These are phyloP conservation scores for Collichthys lucidus DNA, from an alignment of 2,113 vertebrate genomes.

Conservation along the genomic window DNA sequence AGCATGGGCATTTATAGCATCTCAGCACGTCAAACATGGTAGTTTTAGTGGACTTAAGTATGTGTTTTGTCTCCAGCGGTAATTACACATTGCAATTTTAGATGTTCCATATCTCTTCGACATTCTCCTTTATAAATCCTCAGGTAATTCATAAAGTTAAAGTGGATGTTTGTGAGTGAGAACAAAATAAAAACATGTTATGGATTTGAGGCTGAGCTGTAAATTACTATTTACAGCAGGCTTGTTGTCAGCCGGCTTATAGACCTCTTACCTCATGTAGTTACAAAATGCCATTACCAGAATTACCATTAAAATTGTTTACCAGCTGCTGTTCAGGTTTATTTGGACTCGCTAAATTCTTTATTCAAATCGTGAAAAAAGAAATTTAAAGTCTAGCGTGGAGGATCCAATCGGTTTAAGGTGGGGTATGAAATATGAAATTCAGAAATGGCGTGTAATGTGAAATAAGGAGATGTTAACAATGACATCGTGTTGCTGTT, in stretches of 20 bases:
- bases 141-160: constrained; percentile 44
- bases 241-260: constrained; percentile 62
- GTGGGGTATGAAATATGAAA: not conserved
- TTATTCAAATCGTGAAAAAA: not conserved
- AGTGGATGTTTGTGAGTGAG: constrained; percentile 50
- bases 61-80: constrained; percentile 58
- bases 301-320: constrained; percentile 49
- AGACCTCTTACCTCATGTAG: constrained; percentile 70
- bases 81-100: constrained; percentile 60
- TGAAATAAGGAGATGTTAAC: not conserved
- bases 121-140: constrained; percentile 30
- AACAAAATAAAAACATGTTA: constrained; percentile 77
- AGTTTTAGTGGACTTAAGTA: constrained; percentile 63
- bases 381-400: not conserved
- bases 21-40: constrained; percentile 54
- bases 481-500: not conserved
- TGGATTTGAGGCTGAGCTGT: constrained; percentile 73
- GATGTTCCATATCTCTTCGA: constrained; percentile 43
- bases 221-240: constrained; percentile 80
- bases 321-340: constrained; percentile 30
- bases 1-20: constrained; percentile 52
- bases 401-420: not conserved
- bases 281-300: constrained; percentile 56
- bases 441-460: not conserved
- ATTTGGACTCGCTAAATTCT: not conserved